Base-by-base conservation (phyloP, 2,113 vertebrate species). In the Polyodon spathula region DNA sequence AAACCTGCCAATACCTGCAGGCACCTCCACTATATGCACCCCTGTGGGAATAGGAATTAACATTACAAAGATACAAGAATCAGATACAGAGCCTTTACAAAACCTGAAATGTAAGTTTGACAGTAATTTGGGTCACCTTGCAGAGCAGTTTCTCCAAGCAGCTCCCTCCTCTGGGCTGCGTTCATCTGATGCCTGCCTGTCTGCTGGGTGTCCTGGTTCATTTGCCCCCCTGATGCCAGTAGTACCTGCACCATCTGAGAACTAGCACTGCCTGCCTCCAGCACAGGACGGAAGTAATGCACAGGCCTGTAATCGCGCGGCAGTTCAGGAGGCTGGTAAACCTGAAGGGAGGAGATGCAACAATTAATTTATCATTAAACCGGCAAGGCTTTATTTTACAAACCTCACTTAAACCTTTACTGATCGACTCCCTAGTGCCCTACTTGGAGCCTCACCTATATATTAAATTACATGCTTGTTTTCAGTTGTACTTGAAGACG, bases 301-400 rank as follows among this genome's bases (percentile, higher is more conserved):
- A 96, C 78, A 0, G 96, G 94, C 2, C 88, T 86, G 59, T 86
- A 98, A 68, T 89, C 81, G 1, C 75, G 74, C 15, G 94, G 96
- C 58, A 97, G 74, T 14, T 66, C 51, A 15, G 95, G 95, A 0
- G 93, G 85, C n/a, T 79, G 85, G 55, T 92, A 98, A 55, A 88
- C 58, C 96, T 97, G 59, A 0, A 38, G 57, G 1, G 6, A 1
- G 3, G 27, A 27, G 27, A 27, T 27, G 27, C 27, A 27, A 27
- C 27, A 27, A 27, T 27, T 27, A 27, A 27, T 27, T 27, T 27
- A 27, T 27, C 27, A 27, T 1, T 27, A 27, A 27, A 27, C 3
- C 27, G 27, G 27, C 27, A 27, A 27, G 27, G 27, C 27, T 27
- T 27, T 27, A 27, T 27, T 27, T 27, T 27, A 3, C 27, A 27